These are phyloP conservation scores for Cinara cedri DNA, from an alignment of 2,888 invertebrate species.

Conservation along the genomic window DNA sequence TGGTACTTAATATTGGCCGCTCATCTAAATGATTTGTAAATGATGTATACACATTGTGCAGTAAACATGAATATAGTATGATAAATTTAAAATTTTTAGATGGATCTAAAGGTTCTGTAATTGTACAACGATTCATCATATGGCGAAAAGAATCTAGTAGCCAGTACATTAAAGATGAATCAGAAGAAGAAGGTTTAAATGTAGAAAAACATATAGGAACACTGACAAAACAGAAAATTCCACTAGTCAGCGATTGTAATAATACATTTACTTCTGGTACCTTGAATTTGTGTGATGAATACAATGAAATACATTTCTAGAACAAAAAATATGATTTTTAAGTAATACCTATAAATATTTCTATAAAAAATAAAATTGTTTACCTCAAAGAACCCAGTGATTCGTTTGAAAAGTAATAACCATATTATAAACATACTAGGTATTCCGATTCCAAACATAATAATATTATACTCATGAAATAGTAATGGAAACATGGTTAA, in stretches of 20 bases:
- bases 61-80: slow-evolving; percentile 45
- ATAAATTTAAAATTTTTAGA: slow-evolving; percentile 54
- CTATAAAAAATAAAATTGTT: background rate
- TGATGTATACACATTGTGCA: slow-evolving; percentile 40
- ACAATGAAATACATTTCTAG: slow-evolving; percentile 39
- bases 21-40: slow-evolving; percentile 27
- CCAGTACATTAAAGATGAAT: slow-evolving; percentile 41
- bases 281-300: slow-evolving; percentile 19
- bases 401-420: slow-evolving; percentile 32
- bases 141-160: slow-evolving; percentile 35
- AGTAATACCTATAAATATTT: background rate
- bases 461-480: slow-evolving; percentile 9
- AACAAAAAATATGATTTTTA: background rate
- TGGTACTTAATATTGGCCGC: slow-evolving; percentile 23
- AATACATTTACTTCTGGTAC: slow-evolving; percentile 38
- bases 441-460: slow-evolving; percentile 31
- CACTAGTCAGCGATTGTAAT: slow-evolving; percentile 35
- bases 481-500: slow-evolving; percentile 9
- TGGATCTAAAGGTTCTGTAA: slow-evolving; percentile 27
- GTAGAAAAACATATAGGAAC: slow-evolving; percentile 54
- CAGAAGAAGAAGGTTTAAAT: slow-evolving; percentile 16
- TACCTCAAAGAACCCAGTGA: slow-evolving; percentile 16
- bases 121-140: slow-evolving; percentile 39
- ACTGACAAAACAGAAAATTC: slow-evolving; percentile 46
- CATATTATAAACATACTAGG: slow-evolving; percentile 13